Percentiles rank a stretch among this genome's conserved stretches.
Evolutionary conservation across 1,140 invertebrate genomes (phyloP).

Genomic region (Drosophila trapezifrons): DNA sequence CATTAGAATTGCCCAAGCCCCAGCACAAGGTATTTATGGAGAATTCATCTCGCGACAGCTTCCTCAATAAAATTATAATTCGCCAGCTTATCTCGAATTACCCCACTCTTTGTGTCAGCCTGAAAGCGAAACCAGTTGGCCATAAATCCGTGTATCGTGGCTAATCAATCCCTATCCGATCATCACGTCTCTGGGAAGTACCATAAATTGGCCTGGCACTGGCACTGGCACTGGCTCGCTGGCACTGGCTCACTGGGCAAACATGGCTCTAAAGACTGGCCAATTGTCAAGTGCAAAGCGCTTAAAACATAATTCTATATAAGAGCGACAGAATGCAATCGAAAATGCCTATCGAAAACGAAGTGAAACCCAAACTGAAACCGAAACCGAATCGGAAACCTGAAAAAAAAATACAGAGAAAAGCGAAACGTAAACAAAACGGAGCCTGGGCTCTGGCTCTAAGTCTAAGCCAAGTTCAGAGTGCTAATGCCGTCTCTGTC

Average conservation of each 20-base stretch:
- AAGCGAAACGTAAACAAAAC: slow-evolving; percentile 47
- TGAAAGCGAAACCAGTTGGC: neutral
- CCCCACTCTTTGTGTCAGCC: neutral
- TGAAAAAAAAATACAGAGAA: slow-evolving; percentile 31
- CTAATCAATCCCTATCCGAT: slow-evolving; percentile 18
- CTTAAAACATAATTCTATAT: slow-evolving; percentile 65
- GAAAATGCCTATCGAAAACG: slow-evolving; percentile 37
- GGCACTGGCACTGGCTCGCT: slow-evolving; percentile 55
- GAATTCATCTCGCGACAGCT: slow-evolving; percentile 7
- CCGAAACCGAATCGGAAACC: slow-evolving; percentile 29
- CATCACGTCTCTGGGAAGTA: slow-evolving; percentile 23
- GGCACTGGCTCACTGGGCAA: slow-evolving; percentile 27
- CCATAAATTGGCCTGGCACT: slow-evolving; percentile 33
- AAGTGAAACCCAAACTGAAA: slow-evolving; percentile 52
- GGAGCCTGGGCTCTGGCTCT: slow-evolving; percentile 27
- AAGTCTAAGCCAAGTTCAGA: slow-evolving; percentile 71
- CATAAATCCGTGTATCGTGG: slow-evolving; percentile 11
- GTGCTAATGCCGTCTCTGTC: slow-evolving; percentile 28
- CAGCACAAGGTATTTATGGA: slow-evolving; percentile 33
- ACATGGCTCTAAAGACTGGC: slow-evolving; percentile 54
- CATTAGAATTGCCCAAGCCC: slow-evolving; percentile 54
- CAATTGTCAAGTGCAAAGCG: slow-evolving; percentile 71
- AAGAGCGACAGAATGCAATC: slow-evolving; percentile 53
- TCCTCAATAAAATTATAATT: slow-evolving; percentile 26
- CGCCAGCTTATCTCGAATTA: neutral